These are phyloP conservation scores for Alfaro cultratus DNA, from an alignment of 2,797 vertebrate species.

Conservation along the genomic window DNA sequence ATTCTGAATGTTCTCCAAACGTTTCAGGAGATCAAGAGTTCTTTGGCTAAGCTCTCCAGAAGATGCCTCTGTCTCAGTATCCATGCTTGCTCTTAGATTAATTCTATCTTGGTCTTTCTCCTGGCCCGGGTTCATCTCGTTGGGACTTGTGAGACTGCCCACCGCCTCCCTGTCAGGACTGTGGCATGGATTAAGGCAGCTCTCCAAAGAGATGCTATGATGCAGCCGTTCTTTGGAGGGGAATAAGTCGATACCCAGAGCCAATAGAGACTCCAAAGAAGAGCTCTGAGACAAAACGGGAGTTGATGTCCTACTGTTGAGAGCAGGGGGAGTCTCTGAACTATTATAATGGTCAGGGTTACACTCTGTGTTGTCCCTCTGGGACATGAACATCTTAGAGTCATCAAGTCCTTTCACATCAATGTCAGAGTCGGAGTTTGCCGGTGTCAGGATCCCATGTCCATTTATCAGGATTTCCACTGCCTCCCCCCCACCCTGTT, in stretches of 20 bases:
- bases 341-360: background rate
- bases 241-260: slow-evolving; percentile 87
- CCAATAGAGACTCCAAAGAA: slow-evolving; percentile 91
- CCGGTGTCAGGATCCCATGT: slow-evolving; percentile 57
- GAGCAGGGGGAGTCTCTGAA: slow-evolving; percentile 33
- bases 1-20: slow-evolving; percentile 94
- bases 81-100: slow-evolving; percentile 64
- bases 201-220: slow-evolving; percentile 91
- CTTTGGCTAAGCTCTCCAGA: slow-evolving; percentile 93
- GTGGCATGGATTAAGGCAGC: slow-evolving; percentile 86
- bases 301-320: slow-evolving; percentile 52
- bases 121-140: slow-evolving; percentile 81
- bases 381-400: slow-evolving; percentile 3
- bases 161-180: slow-evolving; percentile 71
- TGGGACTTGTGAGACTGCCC: slow-evolving; percentile 84
- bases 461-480: slow-evolving; percentile 72
- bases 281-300: slow-evolving; percentile 85
- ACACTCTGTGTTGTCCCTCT: slow-evolving; percentile 46
- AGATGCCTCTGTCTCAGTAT: slow-evolving; percentile 5
- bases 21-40: slow-evolving; percentile 94
- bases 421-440: slow-evolving; percentile 66
- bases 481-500: slow-evolving; percentile 54
- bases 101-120: slow-evolving; percentile 77
- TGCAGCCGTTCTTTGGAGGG: slow-evolving; percentile 84
- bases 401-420: slow-evolving; percentile 18